phyloP scores from a whole-genome alignment of 2,113 vertebrate species.

The Thunnus maccoyii region DNA sequence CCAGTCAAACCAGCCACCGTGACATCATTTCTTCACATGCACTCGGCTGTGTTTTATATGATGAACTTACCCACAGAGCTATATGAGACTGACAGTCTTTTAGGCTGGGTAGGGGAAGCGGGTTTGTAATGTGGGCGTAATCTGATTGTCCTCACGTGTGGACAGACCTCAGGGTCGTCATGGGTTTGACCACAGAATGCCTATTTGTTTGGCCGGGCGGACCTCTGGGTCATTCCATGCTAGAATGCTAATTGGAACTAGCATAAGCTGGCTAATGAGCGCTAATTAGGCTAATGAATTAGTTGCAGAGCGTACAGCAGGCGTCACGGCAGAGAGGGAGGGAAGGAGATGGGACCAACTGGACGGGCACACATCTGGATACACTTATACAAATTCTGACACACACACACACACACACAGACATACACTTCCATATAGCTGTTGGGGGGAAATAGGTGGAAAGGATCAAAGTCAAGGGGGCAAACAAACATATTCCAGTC shows the following conservation, averaged over 20 bases:
- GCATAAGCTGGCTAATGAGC: conserved; percentile 79
- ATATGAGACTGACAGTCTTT: neutral
- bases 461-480: neutral
- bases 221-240: conserved; percentile 58
- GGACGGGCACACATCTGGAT: conserved; percentile 56
- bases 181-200: conserved; percentile 43
- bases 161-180: conserved; percentile 26
- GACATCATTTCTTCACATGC: neutral
- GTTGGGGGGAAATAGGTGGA: conserved; percentile 25
- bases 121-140: conserved; percentile 1
- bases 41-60: conserved; percentile 1
- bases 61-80: neutral
- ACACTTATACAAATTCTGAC: conserved; percentile 38
- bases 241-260: conserved; percentile 71
- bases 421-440: conserved; percentile 15
- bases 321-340: conserved; percentile 29
- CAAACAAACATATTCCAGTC: conserved; percentile 5
- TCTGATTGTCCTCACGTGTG: conserved; percentile 16
- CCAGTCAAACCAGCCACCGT: conserved; percentile 3
- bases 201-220: conserved; percentile 52
- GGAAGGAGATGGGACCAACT: conserved; percentile 28
- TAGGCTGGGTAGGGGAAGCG: neutral
- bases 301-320: conserved; percentile 51
- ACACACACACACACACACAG: too few species aligned
- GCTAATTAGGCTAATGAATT: conserved; percentile 77